Conservation (phyloP, 2,113 vertebrate genomes). For the Todiramphus saurophagus region DNA sequence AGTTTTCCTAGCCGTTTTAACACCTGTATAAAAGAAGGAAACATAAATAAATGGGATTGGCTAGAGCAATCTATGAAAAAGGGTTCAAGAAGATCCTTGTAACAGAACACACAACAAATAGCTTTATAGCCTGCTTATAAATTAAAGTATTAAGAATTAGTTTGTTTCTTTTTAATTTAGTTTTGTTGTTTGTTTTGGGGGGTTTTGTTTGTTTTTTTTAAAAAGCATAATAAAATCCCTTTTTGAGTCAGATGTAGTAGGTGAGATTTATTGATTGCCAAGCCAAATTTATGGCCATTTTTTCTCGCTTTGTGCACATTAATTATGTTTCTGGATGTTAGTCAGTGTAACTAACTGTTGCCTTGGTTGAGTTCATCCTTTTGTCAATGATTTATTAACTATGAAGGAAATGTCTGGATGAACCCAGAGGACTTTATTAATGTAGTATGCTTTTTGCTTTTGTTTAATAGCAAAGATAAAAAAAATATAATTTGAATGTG, state of each 20-base stretch:
- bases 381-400: not conserved
- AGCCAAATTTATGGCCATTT: not conserved
- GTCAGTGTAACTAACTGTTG: not conserved
- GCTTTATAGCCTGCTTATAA: not conserved
- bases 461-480: not conserved
- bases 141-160: not conserved
- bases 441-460: not conserved
- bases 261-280: not conserved
- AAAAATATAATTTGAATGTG: not conserved
- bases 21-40: not conserved
- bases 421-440: not conserved
- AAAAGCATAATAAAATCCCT: not conserved
- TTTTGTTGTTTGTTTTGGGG: no score
- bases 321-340: not conserved
- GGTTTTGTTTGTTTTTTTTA: not conserved
- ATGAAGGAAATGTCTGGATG: not conserved
- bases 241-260: not conserved
- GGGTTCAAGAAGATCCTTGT: not conserved
- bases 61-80: not conserved
- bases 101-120: not conserved
- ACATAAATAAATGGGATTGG: not conserved
- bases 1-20: not conserved
- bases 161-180: no score
- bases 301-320: not conserved
- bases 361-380: not conserved